phyloP scores from a whole-genome alignment of 2,888 invertebrate genomes.

The Thereva unica region DNA sequence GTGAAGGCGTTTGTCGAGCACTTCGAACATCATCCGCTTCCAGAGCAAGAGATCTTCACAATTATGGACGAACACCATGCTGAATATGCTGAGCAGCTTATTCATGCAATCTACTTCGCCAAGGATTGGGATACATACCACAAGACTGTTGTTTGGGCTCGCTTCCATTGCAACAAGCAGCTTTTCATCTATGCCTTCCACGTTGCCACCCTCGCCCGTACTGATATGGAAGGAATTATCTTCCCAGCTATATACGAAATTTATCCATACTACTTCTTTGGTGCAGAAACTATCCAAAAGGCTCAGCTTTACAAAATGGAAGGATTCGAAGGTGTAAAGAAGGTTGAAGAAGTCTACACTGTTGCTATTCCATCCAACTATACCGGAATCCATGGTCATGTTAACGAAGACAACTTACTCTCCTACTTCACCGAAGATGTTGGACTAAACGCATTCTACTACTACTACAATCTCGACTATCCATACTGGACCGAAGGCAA shows the following conservation, averaged over 20 bases:
- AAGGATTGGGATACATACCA: constrained; percentile 76
- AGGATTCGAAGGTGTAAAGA: constrained; percentile 62
- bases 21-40: constrained; percentile 61
- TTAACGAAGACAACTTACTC: constrained; percentile 66
- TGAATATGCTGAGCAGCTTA: constrained; percentile 65
- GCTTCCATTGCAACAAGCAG: constrained; percentile 66
- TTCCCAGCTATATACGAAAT: constrained; percentile 72
- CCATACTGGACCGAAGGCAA: constrained; percentile 70
- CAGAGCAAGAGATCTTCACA: constrained; percentile 51
- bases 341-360: constrained; percentile 60
- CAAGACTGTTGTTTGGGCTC: constrained; percentile 71
- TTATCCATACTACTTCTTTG: constrained; percentile 67
- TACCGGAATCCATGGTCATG: constrained; percentile 64
- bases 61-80: constrained; percentile 50
- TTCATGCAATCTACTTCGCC: constrained; percentile 69
- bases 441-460: constrained; percentile 73
- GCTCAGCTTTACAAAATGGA: constrained; percentile 62
- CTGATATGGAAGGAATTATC: constrained; percentile 63
- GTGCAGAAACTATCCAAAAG: constrained; percentile 62
- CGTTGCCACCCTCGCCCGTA: constrained; percentile 64
- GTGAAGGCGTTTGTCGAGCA: constrained; percentile 63
- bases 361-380: constrained; percentile 70
- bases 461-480: constrained; percentile 69
- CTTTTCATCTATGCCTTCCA: constrained; percentile 67
- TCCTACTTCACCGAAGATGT: constrained; percentile 78